Base-by-base conservation (phyloP, 2,113 vertebrate species). In the Poeciliopsis turrubarensis region DNA sequence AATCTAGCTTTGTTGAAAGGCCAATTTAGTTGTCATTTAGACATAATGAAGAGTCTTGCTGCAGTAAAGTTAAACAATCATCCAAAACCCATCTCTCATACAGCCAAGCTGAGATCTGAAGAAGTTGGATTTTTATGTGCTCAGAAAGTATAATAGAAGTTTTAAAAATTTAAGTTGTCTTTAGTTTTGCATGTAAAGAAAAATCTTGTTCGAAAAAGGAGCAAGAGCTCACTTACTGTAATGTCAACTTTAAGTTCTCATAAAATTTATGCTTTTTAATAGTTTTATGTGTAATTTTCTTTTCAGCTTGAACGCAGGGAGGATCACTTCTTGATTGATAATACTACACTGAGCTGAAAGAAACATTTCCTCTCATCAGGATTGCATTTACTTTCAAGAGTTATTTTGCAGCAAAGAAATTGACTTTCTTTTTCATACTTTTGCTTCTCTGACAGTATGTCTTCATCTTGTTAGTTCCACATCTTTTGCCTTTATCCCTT, bases 401-500 rank as follows among this genome's bases (percentile, higher is more conserved):
- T 67, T 68, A 26, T 77, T 79, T 75, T 61, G 60, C 75, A 32
- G 54, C 73, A 63, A 32, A 70, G 68, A 77, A 77, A 85, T 25
- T 51, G 76, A 74, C 63, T 79, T 65, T 76, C 67, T 80, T 47
- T 87, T 81, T 86, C 71, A 68, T 77, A 70, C 60, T 64, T 39
- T 26, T 85, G 80, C 68, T 65, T 88, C 76, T 32, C 73, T 22
- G 29, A 68, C 74, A 82, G 81, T 78, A 78, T 75, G 75, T 70
- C 81, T 81, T 85, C 70, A 85, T 92, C 77, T 81, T 78, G 67
- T 87, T 90, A 84, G 86, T 87, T 88, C 82, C 75, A 83, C 86
- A 66, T 88, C 79, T 86, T 86, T 79, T 83, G 73, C 68, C 70
- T 88, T 83, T 67, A 88, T 89, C 79, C 75, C 32, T 51, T 87